Evolutionary conservation across 2,113 vertebrate species (phyloP).

Genomic region (Misgurnus anguillicaudatus): DNA sequence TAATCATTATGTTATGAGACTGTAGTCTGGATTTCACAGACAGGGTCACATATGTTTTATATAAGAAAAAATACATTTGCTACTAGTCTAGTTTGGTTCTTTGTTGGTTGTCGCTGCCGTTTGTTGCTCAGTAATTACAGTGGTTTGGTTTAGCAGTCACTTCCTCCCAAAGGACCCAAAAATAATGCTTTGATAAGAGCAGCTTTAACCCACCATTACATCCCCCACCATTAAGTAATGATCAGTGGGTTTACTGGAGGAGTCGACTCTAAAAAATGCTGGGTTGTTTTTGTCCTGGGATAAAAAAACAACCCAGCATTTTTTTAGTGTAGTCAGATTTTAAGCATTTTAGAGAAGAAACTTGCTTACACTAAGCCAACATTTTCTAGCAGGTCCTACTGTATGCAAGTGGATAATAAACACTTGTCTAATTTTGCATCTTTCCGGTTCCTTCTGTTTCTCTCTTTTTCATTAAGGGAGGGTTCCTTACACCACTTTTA

Average conservation of each 20-base stretch:
- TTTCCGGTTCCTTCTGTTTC: background rate
- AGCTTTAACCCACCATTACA: background rate
- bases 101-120: constrained; percentile 5
- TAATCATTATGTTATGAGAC: too few species aligned
- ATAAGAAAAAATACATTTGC: background rate
- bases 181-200: constrained; percentile 33
- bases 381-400: too few species aligned
- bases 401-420: too few species aligned
- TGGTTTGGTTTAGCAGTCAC: constrained; percentile 20
- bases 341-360: too few species aligned
- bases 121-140: constrained; percentile 25
- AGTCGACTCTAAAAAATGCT: background rate
- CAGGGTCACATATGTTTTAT: background rate
- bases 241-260: constrained; percentile 3
- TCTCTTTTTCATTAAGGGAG: constrained; percentile 60
- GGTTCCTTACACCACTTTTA: constrained; percentile 76
- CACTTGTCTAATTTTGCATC: too few species aligned
- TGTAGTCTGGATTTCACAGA: too few species aligned
- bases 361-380: too few species aligned
- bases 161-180: constrained; percentile 36
- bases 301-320: too few species aligned
- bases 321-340: too few species aligned
- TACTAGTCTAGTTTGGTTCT: background rate
- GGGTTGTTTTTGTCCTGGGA: too few species aligned
- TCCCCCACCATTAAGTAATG: background rate